Percentiles rank a stretch among this genome's conserved stretches.
Evolutionary conservation across 1,140 invertebrate species (phyloP).

Genomic region (Conus ventricosus): DNA sequence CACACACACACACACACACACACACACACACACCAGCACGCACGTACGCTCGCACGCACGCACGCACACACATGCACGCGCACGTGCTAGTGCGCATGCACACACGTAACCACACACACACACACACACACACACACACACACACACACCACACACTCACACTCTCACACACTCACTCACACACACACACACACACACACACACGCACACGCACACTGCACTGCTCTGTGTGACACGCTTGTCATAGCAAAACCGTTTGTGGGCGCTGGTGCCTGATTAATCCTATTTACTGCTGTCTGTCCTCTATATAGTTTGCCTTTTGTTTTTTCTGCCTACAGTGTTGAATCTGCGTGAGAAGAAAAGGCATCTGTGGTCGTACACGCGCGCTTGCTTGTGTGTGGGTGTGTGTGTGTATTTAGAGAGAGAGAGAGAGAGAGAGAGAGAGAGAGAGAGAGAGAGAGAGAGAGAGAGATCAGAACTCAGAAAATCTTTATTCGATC

Average conservation of each 20-base stretch:
- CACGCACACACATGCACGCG: neutral
- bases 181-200: constrained; percentile 9
- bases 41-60: neutral
- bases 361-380: neutral
- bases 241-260: no score
- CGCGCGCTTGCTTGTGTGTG: neutral
- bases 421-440: no score
- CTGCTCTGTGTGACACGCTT: neutral
- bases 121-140: constrained; percentile 15
- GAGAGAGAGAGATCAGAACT: no score
- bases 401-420: neutral
- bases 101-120: constrained; percentile 1
- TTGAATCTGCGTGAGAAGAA: no score
- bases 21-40: neutral
- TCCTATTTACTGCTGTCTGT: no score
- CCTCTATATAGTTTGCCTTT: no score
- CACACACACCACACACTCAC: no score
- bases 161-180: neutral
- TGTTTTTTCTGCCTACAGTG: no score
- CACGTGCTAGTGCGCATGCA: neutral
- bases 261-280: no score
- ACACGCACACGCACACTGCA: neutral
- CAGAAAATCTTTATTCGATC: no score
- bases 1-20: neutral
- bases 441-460: no score